Evolutionary conservation across 1,140 invertebrate genomes (phyloP).

Genomic region (Glossosoma conforme): DNA sequence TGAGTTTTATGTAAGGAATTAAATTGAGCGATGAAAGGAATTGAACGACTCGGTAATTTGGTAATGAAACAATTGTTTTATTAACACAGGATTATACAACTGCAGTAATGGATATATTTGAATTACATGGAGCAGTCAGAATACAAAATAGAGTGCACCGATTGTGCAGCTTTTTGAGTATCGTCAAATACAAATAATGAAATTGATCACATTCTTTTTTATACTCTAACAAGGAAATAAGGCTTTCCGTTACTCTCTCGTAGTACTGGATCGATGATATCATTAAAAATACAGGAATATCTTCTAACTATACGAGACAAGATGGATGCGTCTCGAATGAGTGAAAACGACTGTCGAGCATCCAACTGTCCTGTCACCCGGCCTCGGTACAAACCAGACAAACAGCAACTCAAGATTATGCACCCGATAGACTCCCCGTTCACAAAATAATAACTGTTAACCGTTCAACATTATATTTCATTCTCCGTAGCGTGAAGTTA

Average conservation of each 20-base stretch:
- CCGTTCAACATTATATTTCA: too few relatives aligned
- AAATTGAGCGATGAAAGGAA: background rate
- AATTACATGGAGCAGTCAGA: slow-evolving; percentile 17
- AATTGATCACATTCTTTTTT: slow-evolving; percentile 20
- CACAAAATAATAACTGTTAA: too few relatives aligned
- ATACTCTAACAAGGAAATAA: slow-evolving; percentile 21
- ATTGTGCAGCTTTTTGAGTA: slow-evolving; percentile 12
- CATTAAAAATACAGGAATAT: background rate
- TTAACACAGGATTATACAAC: slow-evolving; percentile 26
- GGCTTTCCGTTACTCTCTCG: slow-evolving; percentile 16
- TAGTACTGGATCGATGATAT: slow-evolving; percentile 16
- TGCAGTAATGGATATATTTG: slow-evolving; percentile 18
- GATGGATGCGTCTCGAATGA: too few relatives aligned
- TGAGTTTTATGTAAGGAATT: too few relatives aligned
- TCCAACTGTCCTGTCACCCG: too few relatives aligned
- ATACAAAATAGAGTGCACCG: slow-evolving; percentile 17
- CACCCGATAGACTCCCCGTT: too few relatives aligned
- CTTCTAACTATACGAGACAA: background rate
- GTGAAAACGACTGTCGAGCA: too few relatives aligned
- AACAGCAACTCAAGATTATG: too few relatives aligned
- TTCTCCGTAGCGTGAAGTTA: too few relatives aligned
- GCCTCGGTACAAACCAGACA: too few relatives aligned
- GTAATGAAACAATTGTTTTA: slow-evolving; percentile 21
- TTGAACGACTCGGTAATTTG: background rate
- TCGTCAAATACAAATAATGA: slow-evolving; percentile 11